A percentile compares a stretch with the other conserved stretches of the same genome.
These are phyloP conservation scores for Lemur catta DNA, from an alignment of 2,797 vertebrate species.

Conservation along the genomic window DNA sequence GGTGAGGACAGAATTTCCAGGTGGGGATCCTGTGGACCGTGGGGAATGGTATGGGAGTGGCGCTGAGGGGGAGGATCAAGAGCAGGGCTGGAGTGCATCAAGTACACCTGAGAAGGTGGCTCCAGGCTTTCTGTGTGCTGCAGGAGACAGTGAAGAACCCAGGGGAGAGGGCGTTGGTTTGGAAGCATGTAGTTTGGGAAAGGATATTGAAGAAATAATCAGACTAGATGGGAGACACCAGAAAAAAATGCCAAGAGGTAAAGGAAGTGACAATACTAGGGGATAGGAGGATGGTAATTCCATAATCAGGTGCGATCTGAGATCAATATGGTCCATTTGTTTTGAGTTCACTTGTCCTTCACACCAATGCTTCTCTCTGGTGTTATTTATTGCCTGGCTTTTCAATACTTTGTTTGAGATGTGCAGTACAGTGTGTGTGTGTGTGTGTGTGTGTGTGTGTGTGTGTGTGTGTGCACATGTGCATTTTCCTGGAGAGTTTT, in stretches of 20 bases:
- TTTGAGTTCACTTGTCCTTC: constrained; percentile 5
- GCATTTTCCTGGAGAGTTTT: not conserved
- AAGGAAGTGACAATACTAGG: not conserved
- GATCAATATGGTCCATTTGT: not conserved
- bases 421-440: not conserved
- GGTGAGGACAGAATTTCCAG: not conserved
- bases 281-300: not conserved
- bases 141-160: not conserved
- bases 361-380: not conserved
- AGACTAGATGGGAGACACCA: not conserved
- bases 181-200: not conserved
- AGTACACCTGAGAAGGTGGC: not conserved
- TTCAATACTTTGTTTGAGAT: not conserved
- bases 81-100: not conserved
- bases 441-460: not conserved
- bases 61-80: not conserved
- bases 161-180: not conserved
- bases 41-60: not conserved
- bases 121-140: not conserved
- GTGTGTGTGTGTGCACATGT: no score
- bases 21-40: not conserved
- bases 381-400: not conserved
- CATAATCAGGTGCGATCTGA: not conserved
- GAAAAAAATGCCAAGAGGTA: not conserved
- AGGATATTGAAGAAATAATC: not conserved